phyloP scores from a whole-genome alignment of 2,113 vertebrate genomes.

The Pituophis catenifer region DNA sequence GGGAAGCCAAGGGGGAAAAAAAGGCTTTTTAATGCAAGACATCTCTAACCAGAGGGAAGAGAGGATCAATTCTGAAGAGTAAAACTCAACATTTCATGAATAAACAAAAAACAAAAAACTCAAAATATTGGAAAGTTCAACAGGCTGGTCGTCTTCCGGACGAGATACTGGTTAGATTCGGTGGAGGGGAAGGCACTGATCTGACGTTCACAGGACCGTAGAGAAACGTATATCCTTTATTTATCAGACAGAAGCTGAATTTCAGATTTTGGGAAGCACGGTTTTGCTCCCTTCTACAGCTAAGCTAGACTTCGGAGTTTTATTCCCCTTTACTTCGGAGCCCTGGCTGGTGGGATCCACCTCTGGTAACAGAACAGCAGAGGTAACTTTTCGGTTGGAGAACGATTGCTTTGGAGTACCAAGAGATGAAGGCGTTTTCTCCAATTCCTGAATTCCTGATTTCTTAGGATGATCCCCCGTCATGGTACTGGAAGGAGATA shows the following conservation, averaged over 20 bases:
- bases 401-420: not conserved
- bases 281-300: not conserved
- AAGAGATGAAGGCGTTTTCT: not conserved
- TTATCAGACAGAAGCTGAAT: not conserved
- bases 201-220: not conserved
- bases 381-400: not conserved
- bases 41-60: not conserved
- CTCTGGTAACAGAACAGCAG: rapidly evolving
- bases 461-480: not conserved
- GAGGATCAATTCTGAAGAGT: not conserved
- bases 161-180: not conserved
- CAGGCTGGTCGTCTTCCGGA: not conserved
- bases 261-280: conserved; percentile 15
- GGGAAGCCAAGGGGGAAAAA: not conserved
- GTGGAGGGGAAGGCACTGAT: not conserved
- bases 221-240: not conserved
- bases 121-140: not conserved
- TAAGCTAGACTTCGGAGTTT: not conserved
- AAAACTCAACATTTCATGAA: not conserved
- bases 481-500: not conserved
- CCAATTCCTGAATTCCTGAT: not conserved
- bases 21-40: not conserved
- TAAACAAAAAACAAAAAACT: not conserved
- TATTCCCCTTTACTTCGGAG: not conserved
- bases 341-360: not conserved